Evolutionary conservation across 1,140 invertebrate species (phyloP), one percentile per base, ranked within the genome.

Genomic region (Drosophila arizonae): DNA sequence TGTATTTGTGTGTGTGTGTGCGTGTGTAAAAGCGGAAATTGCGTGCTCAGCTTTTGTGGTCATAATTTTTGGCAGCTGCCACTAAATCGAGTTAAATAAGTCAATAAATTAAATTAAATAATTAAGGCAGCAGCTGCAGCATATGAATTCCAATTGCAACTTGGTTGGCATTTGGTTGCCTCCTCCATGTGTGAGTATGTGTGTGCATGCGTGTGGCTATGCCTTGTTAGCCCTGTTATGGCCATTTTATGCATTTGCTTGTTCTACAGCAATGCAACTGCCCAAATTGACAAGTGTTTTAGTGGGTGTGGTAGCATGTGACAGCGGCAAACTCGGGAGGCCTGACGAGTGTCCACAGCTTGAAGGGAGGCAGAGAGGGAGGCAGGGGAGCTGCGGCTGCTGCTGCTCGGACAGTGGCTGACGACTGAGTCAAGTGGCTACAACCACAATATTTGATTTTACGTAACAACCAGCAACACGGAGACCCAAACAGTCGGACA

Each of bases 81-180:
- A 15, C 41, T 41, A 72, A 73, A 77, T 81, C 62, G 80, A 77
- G 60, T 68, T 81, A 73, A 81, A 68, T 45, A 81, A 81, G 63
- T 81, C 73, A 65, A 77, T 81, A 70, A 81, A 81, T 81, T 81
- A 70, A 81, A 81, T 81, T 76, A 73, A 81, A 76, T 81, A 81
- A 81, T 81, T 81, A 77, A 69, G 11, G 11, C 39, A 71, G 33
- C 39, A 71, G 21, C 30, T 54, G 45, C 11, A 50, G 17, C 54
- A 62, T 28, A n/a, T 24, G 41, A 33, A 52, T 60, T 58, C n/a
- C 39, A 58, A 45, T 58, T 58, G 56, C 8, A 45, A 45, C 39
- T 56, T 33, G 33, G 17, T 11, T 24, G 54, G 8, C 11, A n/a
- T 15, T 43, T 76, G 76, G 74, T 78, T 58, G 77, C 28, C 28